phyloP scores from a whole-genome alignment of 2,113 vertebrate genomes.

The Caranx melampygus region DNA sequence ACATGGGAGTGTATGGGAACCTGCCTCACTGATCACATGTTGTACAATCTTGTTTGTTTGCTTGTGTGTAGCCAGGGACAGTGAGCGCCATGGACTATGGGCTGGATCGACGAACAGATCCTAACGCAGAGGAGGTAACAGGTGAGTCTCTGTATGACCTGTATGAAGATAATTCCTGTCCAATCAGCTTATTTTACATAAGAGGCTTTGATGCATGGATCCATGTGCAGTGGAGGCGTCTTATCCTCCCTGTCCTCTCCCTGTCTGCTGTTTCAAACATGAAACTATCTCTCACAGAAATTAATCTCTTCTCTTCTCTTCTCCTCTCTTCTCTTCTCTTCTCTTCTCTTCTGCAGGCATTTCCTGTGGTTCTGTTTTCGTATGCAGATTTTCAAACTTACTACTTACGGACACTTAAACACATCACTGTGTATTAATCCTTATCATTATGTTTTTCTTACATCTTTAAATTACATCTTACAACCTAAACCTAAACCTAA shows the following conservation, averaged over 20 bases:
- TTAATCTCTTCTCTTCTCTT: conserved; percentile 11
- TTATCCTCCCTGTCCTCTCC: not conserved
- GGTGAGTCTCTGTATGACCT: conserved; percentile 72
- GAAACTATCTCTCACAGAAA: conserved; percentile 12
- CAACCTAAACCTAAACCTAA: too few relatives aligned
- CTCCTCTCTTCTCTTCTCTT: conserved; percentile 14
- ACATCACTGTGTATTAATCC: not conserved
- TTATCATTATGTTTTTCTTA: not conserved
- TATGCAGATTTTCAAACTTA: conserved; percentile 33
- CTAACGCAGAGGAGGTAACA: conserved; percentile 92
- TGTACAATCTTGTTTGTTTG: not conserved
- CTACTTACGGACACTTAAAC: not conserved
- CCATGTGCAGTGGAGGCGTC: not conserved
- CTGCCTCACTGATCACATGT: conserved; percentile 27
- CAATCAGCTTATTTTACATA: conserved; percentile 68
- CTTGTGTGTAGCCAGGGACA: conserved; percentile 87
- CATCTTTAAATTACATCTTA: not conserved
- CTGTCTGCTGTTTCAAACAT: conserved; percentile 14
- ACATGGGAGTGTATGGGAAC: too few relatives aligned
- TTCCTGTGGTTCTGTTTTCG: conserved; percentile 31
- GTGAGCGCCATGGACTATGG: conserved; percentile 91
- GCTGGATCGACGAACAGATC: conserved; percentile 88
- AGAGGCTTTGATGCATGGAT: conserved; percentile 66
- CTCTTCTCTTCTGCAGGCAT: conserved; percentile 52
- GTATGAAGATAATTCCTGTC: conserved; percentile 56